These are phyloP conservation scores for Benitochromis conjunctus DNA, from an alignment of 2,113 vertebrate species.

Conservation along the genomic window DNA sequence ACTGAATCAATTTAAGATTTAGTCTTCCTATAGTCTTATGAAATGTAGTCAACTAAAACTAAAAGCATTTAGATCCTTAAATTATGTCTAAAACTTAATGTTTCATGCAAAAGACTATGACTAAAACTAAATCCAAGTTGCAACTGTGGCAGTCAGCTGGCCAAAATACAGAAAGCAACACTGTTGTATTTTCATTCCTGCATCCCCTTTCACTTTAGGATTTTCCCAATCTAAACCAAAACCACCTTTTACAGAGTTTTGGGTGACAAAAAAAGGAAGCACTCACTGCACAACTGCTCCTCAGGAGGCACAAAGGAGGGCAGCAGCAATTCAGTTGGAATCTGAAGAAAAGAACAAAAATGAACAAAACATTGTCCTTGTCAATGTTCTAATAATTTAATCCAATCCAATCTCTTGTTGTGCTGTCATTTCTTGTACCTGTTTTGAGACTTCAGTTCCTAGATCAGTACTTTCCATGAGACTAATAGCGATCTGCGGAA, in stretches of 20 bases:
- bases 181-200: not conserved
- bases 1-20: not conserved
- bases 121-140: not conserved
- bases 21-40: not conserved
- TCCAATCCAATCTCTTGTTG: not conserved
- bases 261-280: not conserved
- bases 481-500: not conserved
- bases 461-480: not conserved
- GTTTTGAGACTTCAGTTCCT: not conserved
- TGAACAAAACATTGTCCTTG: not conserved
- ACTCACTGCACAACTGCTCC: slow-evolving; percentile 22
- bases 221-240: not conserved
- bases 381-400: not conserved
- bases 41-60: not conserved
- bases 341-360: not conserved
- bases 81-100: not conserved
- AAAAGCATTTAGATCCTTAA: not conserved
- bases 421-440: not conserved
- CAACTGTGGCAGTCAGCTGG: not conserved
- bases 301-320: not conserved
- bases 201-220: not conserved
- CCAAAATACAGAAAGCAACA: not conserved
- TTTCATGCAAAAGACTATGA: not conserved
- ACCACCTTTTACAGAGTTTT: not conserved
- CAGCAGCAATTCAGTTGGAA: not conserved